These are phyloP conservation scores for Piscicola geometra DNA, from an alignment of 2,888 invertebrate species.

Conservation along the genomic window DNA sequence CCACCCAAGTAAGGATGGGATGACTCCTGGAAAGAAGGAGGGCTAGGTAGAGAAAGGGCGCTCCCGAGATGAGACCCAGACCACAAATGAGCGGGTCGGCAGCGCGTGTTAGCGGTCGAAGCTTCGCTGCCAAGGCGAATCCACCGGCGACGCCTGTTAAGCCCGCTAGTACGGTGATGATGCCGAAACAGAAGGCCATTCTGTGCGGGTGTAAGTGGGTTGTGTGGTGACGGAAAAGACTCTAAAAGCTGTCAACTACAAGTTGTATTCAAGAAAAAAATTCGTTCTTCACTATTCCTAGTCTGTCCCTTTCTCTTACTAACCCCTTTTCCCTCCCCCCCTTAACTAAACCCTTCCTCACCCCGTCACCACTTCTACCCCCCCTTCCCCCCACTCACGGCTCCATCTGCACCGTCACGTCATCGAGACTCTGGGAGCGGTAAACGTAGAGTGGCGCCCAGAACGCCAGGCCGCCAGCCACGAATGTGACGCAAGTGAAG, in stretches of 20 bases:
- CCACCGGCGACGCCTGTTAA: constrained; percentile 86
- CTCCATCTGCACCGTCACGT: constrained; percentile 18
- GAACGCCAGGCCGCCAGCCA: constrained; percentile 90
- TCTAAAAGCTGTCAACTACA: no score
- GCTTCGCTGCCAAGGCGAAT: constrained; percentile 58
- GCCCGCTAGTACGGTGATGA: constrained; percentile 87
- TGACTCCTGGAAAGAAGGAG: constrained; percentile 67
- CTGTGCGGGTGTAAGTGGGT: not conserved
- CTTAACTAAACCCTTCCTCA: no score
- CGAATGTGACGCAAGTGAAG: constrained; percentile 96
- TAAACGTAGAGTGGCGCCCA: constrained; percentile 89
- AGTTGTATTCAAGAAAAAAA: no score
- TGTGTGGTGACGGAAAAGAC: no score
- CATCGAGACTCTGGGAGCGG: constrained; percentile 35
- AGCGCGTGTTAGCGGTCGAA: constrained; percentile 57
- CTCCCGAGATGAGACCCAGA: constrained; percentile 74
- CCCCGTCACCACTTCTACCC: not conserved
- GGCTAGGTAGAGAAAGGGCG: constrained; percentile 79
- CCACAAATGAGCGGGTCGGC: constrained; percentile 90
- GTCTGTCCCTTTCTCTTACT: not conserved
- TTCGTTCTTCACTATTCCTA: not conserved
- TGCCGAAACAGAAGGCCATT: constrained; percentile 66
- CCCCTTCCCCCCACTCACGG: constrained; percentile 7
- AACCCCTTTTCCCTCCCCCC: no score
- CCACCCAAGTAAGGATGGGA: constrained; percentile 66